A percentile compares a stretch with the other conserved stretches of the same genome.
phyloP scores from a whole-genome alignment of 2,113 vertebrate species.

The Rutilus rutilus region DNA sequence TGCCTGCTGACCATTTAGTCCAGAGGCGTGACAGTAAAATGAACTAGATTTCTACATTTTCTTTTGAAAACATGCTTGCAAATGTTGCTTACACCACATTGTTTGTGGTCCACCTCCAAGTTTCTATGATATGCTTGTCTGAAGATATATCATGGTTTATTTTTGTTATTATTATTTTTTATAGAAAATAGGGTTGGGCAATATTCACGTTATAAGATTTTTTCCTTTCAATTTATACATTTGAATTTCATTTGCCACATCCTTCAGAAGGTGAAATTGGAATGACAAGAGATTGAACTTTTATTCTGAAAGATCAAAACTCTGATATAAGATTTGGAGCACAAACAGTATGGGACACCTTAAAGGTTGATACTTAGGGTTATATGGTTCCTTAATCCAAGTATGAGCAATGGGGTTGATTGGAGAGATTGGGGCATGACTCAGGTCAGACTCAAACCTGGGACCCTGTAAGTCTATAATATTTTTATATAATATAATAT shows the following conservation, averaged over 20 bases:
- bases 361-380: too few relatives aligned
- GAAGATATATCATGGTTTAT: not conserved
- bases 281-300: not conserved
- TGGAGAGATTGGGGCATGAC: too few relatives aligned
- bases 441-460: too few relatives aligned
- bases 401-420: not conserved
- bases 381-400: not conserved
- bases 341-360: too few relatives aligned
- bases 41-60: not conserved
- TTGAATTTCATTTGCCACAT: not conserved
- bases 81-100: not conserved
- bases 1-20: slow-evolving; percentile 7
- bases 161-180: not conserved
- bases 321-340: too few relatives aligned
- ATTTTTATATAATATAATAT: too few relatives aligned
- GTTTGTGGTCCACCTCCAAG: not conserved
- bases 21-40: not conserved
- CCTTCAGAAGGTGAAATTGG: not conserved
- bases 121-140: not conserved
- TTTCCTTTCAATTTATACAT: not conserved
- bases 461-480: too few relatives aligned
- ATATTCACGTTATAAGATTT: not conserved
- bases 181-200: not conserved
- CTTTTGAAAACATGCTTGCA: not conserved
- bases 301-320: too few relatives aligned